Conservation (phyloP, 2,113 vertebrate species). For the Vanacampus margaritifer region DNA sequence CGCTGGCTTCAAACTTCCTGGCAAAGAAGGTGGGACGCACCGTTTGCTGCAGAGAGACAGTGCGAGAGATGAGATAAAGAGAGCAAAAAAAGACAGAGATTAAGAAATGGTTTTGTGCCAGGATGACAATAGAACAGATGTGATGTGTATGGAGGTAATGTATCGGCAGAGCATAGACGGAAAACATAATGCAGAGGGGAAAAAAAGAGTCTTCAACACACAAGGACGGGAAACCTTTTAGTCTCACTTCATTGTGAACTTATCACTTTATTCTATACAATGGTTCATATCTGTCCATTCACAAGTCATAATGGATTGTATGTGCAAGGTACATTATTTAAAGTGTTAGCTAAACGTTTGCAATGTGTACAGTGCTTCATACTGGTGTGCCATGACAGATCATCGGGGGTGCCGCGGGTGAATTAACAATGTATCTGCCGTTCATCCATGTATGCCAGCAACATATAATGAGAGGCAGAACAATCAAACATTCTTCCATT, state of each 20-base stretch:
- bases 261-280: too few species aligned
- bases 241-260: too few species aligned
- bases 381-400: not conserved
- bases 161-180: slow-evolving; percentile 18
- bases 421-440: too few species aligned
- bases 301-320: not conserved
- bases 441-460: too few species aligned
- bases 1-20: slow-evolving; percentile 94
- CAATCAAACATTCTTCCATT: not conserved
- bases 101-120: slow-evolving; percentile 31
- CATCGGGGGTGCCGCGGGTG: too few species aligned
- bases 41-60: slow-evolving; percentile 80
- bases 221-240: too few species aligned
- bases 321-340: not conserved
- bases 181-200: slow-evolving; percentile 9
- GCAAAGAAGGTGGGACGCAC: slow-evolving; percentile 95
- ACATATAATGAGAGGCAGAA: not conserved
- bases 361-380: not conserved
- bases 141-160: slow-evolving; percentile 22
- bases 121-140: slow-evolving; percentile 28
- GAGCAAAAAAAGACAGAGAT: slow-evolving; percentile 31
- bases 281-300: not conserved
- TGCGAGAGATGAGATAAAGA: slow-evolving; percentile 28
- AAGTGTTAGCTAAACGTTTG: not conserved
- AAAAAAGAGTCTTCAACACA: not conserved